Evolutionary conservation across 1,140 invertebrate species (phyloP).

Genomic region (Drosophila oshimai): DNA sequence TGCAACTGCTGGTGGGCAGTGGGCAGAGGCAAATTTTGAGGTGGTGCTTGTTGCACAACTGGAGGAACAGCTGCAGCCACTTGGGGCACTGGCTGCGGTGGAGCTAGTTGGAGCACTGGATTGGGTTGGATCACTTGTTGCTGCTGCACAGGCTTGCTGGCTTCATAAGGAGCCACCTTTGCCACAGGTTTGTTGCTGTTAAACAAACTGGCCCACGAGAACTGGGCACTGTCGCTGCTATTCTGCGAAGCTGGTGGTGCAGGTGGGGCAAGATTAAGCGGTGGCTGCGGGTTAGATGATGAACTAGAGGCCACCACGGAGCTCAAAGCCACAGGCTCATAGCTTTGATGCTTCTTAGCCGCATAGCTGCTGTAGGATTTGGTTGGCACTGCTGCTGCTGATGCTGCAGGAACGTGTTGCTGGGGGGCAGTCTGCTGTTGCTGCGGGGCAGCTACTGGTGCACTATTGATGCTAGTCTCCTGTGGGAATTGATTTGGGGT

Average conservation of each 20-base stretch:
- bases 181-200: constrained; percentile 84
- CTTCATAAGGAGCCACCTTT: constrained; percentile 85
- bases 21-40: constrained; percentile 5
- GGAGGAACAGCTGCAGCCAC: neutral
- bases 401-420: constrained; percentile 1
- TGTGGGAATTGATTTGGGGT: constrained; percentile 72
- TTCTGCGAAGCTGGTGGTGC: constrained; percentile 61
- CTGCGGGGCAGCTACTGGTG: constrained; percentile 21
- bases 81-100: constrained; percentile 24
- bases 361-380: constrained; percentile 42
- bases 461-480: constrained; percentile 36
- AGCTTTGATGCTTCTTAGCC: constrained; percentile 30
- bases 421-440: neutral
- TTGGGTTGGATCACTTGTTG: constrained; percentile 7
- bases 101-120: constrained; percentile 27
- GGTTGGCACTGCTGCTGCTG: constrained; percentile 29
- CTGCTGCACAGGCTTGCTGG: constrained; percentile 56
- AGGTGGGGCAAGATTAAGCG: constrained; percentile 58
- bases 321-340: constrained; percentile 1
- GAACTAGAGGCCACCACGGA: constrained; percentile 5
- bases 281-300: constrained; percentile 35
- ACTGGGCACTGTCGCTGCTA: constrained; percentile 55
- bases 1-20: constrained; percentile 61
- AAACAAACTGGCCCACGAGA: constrained; percentile 67
- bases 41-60: constrained; percentile 8